A percentile compares a stretch with the other conserved stretches of the same genome.
Evolutionary conservation across 2,888 invertebrate genomes (phyloP).

Genomic region (Leucophenga maculata): DNA sequence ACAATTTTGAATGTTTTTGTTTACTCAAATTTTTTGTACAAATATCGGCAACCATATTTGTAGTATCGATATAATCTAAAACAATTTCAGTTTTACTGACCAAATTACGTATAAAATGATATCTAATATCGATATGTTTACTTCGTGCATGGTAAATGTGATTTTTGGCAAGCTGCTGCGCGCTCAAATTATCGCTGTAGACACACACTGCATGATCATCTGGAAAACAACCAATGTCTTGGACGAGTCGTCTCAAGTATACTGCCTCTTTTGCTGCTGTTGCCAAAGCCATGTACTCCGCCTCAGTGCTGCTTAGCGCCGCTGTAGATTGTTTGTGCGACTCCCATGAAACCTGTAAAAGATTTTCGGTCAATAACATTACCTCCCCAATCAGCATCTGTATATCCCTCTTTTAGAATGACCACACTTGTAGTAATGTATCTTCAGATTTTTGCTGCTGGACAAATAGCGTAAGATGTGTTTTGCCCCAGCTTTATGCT

Average conservation of each 20-base stretch:
- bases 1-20: too few relatives aligned
- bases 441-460: not conserved
- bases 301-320: slow-evolving; percentile 36
- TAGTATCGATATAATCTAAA: slow-evolving; percentile 31
- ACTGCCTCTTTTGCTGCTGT: slow-evolving; percentile 36
- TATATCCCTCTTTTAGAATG: slow-evolving; percentile 14
- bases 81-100: slow-evolving; percentile 25
- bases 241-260: slow-evolving; percentile 23
- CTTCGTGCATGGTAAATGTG: slow-evolving; percentile 35
- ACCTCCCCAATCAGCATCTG: slow-evolving; percentile 38
- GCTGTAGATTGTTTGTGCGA: slow-evolving; percentile 32
- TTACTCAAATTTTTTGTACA: slow-evolving; percentile 35
- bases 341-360: slow-evolving; percentile 17
- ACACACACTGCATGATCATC: slow-evolving; percentile 1
- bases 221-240: slow-evolving; percentile 21
- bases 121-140: slow-evolving; percentile 38
- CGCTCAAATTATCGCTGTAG: slow-evolving; percentile 31
- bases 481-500: slow-evolving; percentile 13
- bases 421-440: slow-evolving; percentile 14
- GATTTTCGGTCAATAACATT: not conserved
- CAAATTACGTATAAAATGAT: slow-evolving; percentile 34
- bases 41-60: slow-evolving; percentile 34
- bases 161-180: slow-evolving; percentile 30
- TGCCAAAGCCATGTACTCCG: slow-evolving; percentile 38
- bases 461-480: not conserved